Evolutionary conservation across 2,797 vertebrate genomes (phyloP).

Genomic region (Macrochelys suwanniensis): DNA sequence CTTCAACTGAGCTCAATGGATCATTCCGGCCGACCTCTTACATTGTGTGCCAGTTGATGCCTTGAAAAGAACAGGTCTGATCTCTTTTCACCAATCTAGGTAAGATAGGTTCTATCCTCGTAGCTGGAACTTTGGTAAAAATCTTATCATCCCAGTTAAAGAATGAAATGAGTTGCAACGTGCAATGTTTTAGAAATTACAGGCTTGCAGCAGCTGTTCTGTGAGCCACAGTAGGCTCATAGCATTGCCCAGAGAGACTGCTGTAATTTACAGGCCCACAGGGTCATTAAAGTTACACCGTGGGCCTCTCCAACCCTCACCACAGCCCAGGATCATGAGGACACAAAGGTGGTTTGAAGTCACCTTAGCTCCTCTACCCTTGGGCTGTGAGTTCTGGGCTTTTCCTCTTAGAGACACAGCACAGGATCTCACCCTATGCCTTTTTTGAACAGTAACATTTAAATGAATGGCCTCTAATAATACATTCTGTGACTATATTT

Average conservation of each 20-base stretch:
- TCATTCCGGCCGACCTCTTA: neutral
- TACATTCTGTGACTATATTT: neutral
- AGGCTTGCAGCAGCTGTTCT: neutral
- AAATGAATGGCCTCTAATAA: neutral
- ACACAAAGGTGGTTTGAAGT: neutral
- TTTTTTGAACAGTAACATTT: neutral
- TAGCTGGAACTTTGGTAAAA: neutral
- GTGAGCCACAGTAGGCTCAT: neutral
- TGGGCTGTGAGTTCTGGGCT: neutral
- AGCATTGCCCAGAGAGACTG: neutral
- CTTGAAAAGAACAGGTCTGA: neutral
- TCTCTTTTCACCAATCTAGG: neutral
- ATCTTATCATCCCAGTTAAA: neutral
- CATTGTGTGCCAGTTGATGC: neutral
- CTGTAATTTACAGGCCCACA: neutral
- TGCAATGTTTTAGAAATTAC: neutral
- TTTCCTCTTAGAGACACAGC: neutral
- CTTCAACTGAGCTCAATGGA: neutral
- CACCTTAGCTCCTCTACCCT: neutral
- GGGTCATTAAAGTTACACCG: neutral
- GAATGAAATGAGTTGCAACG: neutral
- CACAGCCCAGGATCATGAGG: neutral
- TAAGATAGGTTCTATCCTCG: neutral
- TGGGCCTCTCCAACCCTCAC: neutral
- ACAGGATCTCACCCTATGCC: neutral